Evolutionary conservation across 2,888 invertebrate species (phyloP), one percentile per base, ranked within the genome.

Genomic region (Eubasilissa splendida): DNA sequence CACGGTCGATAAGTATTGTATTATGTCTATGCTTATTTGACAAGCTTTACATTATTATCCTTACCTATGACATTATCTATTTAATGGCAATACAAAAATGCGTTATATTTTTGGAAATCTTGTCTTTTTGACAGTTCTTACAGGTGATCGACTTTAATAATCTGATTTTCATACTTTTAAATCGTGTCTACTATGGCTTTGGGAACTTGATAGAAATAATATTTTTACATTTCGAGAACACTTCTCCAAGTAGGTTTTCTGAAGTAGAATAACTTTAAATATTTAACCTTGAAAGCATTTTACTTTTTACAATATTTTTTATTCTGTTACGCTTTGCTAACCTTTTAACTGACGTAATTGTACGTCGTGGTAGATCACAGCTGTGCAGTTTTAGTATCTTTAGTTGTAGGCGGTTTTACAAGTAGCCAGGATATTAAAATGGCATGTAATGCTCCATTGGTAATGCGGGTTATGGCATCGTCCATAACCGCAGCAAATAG

Each of bases 401-500:
- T 71, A 53, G 56, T 74, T 65, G 33, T 74, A 65, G 65, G 58
- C 58, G 50, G 66, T 66, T 70, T 42, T 54, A 31, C 31, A 60
- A 75, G 22, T 58, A n/a, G 52, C 11, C 54, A 65, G 52, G 63
- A 74, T 14, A 52, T 58, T 31, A 79, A 78, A 14, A 94, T 94
- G 94, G 91, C 94, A 81, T 90, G 93, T 85, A 92, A 88, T 86
- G 86, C 88, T 82, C 94, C 95, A 66, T 87, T 96, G 81, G 88
- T 96, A 85, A 90, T 95, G 84, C 91, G 93, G 82, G 86, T 97
- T 79, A 88, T 97, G 76, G 95, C 96, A 59, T 94, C 95, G 12
- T 96, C 96, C 52, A 94, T 96, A 50, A 92, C 92, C 65, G 95
- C 95, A 52, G 96, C 97, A 0, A 92, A 93, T 85, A 92, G 94